phyloP scores from a whole-genome alignment of 2,113 vertebrate species.

The Xenus cinereus region DNA sequence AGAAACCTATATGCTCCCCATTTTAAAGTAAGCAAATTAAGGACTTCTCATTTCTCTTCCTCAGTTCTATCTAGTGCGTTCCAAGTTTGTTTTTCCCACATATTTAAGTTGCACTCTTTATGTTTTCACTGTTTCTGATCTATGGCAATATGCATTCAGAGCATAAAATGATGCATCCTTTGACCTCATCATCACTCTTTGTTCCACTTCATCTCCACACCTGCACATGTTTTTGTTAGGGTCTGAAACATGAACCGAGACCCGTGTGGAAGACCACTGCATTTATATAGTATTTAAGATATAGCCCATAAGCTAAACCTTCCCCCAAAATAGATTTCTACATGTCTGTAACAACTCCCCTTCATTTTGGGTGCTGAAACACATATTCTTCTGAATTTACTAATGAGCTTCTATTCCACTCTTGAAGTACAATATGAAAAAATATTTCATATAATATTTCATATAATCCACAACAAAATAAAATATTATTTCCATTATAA shows the following conservation, averaged over 20 bases:
- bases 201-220: not conserved
- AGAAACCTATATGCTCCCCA: not conserved
- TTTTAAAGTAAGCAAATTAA: not conserved
- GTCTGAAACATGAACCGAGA: not conserved
- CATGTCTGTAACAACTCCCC: rapidly evolving
- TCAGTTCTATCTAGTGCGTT: not conserved
- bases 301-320: not conserved
- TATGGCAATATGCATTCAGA: not conserved
- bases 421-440: not conserved
- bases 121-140: not conserved
- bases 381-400: not conserved
- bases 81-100: not conserved
- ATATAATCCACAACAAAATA: not conserved
- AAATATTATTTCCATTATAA: not conserved
- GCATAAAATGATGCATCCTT: not conserved
- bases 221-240: not conserved
- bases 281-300: not conserved
- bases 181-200: not conserved
- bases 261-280: rapidly evolving
- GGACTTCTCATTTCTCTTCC: not conserved
- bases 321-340: not conserved
- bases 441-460: no score
- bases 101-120: not conserved
- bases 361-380: not conserved
- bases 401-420: not conserved